Evolutionary conservation across 2,797 vertebrate species (phyloP).

Genomic region (Enteromius viviparus): DNA sequence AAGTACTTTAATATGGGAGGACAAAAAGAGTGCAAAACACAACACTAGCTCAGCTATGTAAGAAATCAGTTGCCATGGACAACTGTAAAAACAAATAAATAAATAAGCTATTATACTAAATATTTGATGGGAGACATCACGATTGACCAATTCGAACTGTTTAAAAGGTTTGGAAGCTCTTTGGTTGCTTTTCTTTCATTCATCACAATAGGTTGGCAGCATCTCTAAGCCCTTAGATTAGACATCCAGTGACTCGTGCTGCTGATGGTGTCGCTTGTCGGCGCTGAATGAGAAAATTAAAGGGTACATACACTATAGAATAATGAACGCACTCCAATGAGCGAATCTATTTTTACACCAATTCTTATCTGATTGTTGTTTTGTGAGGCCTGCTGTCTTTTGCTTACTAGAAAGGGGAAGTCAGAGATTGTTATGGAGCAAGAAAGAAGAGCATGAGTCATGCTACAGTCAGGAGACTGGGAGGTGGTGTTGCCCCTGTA

Average conservation of each 20-base stretch:
- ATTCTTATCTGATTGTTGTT: slow-evolving; percentile 45
- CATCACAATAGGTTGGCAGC: slow-evolving; percentile 1
- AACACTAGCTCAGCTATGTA: neutral
- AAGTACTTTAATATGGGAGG: neutral
- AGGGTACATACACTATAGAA: slow-evolving; percentile 38
- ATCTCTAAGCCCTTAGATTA: slow-evolving; percentile 25
- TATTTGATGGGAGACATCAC: neutral
- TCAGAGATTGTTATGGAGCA: slow-evolving; percentile 3
- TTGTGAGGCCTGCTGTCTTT: slow-evolving; percentile 39
- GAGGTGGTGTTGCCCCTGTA: slow-evolving; percentile 16
- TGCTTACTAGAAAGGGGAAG: slow-evolving; percentile 48
- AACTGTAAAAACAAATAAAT: neutral
- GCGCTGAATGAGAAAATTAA: slow-evolving; percentile 35
- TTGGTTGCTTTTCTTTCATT: slow-evolving; percentile 10
- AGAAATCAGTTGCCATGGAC: slow-evolving; percentile 16
- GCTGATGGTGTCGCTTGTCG: slow-evolving; percentile 40
- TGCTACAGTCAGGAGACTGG: slow-evolving; percentile 51
- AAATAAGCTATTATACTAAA: neutral
- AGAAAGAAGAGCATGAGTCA: slow-evolving; percentile 49
- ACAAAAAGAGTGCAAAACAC: neutral
- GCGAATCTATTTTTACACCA: slow-evolving; percentile 42
- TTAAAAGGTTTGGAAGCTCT: neutral
- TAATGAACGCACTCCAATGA: slow-evolving; percentile 41
- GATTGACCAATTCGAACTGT: neutral
- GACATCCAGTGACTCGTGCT: slow-evolving; percentile 31